These are phyloP conservation scores for Drosophila crucigera DNA, from an alignment of 2,888 invertebrate species.

Conservation along the genomic window DNA sequence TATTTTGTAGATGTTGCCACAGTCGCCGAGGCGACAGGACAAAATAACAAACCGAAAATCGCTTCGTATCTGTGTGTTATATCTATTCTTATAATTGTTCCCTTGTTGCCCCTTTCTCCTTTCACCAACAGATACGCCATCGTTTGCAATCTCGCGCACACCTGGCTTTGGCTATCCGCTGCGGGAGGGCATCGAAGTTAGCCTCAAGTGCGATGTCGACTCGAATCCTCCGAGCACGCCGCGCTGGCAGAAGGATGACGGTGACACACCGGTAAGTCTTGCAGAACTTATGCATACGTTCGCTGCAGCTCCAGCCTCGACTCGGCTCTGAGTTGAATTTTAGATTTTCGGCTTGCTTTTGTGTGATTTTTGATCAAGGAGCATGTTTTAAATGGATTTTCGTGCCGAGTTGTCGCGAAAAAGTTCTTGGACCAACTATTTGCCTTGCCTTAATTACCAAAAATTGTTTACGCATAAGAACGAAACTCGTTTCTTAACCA, in stretches of 20 bases:
- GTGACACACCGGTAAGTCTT: constrained; percentile 86
- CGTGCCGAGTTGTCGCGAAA: constrained; percentile 69
- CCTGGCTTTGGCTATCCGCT: constrained; percentile 97
- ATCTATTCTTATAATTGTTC: constrained; percentile 36
- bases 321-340: constrained; percentile 1
- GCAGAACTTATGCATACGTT: constrained; percentile 57
- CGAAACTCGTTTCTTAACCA: constrained; percentile 48
- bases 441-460: constrained; percentile 78
- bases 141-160: constrained; percentile 95
- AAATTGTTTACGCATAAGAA: constrained; percentile 79
- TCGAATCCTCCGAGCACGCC: constrained; percentile 95
- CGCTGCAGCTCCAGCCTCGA: constrained; percentile 16
- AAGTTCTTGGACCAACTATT: constrained; percentile 72
- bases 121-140: constrained; percentile 91
- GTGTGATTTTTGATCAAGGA: constrained; percentile 69
- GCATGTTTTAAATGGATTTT: constrained; percentile 80
- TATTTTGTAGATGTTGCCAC: constrained; percentile 71
- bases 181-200: constrained; percentile 94
- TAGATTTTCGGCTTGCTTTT: constrained; percentile 41
- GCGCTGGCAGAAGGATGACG: constrained; percentile 91
- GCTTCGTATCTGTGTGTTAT: constrained; percentile 41
- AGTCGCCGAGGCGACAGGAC: constrained; percentile 37
- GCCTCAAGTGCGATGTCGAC: constrained; percentile 96
- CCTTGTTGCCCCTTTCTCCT: constrained; percentile 45
- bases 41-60: constrained; percentile 62